These are phyloP conservation scores for Barnardius zonarius DNA, from an alignment of 2,113 vertebrate species.

Conservation along the genomic window DNA sequence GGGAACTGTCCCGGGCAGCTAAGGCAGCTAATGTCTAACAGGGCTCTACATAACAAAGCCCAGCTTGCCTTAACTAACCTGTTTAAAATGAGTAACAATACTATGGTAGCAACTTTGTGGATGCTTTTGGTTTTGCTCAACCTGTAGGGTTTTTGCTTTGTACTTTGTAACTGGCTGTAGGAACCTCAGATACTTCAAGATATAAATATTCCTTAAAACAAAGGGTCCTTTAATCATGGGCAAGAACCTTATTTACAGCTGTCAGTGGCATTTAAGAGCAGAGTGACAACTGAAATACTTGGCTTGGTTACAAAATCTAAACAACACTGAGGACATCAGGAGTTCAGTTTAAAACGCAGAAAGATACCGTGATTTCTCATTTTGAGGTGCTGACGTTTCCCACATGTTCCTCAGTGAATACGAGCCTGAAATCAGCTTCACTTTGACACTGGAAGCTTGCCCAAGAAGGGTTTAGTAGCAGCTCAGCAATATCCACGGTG, in stretches of 20 bases:
- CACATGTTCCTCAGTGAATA: constrained; percentile 50
- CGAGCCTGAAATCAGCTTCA: constrained; percentile 34
- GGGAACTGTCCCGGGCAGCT: neutral
- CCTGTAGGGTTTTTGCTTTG: neutral
- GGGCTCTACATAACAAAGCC: neutral
- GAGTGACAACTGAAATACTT: constrained; percentile 56
- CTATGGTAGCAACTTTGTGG: neutral
- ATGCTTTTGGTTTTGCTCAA: neutral
- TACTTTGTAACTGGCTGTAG: neutral
- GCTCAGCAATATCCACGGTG: neutral
- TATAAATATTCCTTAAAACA: constrained; percentile 49
- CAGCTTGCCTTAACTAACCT: neutral
- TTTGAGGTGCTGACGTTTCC: constrained; percentile 51
- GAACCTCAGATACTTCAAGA: neutral
- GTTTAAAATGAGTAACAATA: neutral
- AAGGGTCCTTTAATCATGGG: constrained; percentile 23
- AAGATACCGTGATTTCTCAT: constrained; percentile 8
- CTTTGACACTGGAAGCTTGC: constrained; percentile 53
- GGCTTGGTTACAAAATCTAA: constrained; percentile 13
- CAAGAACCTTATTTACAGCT: constrained; percentile 13
- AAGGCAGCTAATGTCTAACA: neutral
- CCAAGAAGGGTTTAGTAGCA: neutral
- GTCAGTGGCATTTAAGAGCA: constrained; percentile 52
- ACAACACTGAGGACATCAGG: neutral
- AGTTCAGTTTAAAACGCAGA: constrained; percentile 12